phyloP scores from a whole-genome alignment of 2,113 vertebrate species.

The Paradisaea rubra region DNA sequence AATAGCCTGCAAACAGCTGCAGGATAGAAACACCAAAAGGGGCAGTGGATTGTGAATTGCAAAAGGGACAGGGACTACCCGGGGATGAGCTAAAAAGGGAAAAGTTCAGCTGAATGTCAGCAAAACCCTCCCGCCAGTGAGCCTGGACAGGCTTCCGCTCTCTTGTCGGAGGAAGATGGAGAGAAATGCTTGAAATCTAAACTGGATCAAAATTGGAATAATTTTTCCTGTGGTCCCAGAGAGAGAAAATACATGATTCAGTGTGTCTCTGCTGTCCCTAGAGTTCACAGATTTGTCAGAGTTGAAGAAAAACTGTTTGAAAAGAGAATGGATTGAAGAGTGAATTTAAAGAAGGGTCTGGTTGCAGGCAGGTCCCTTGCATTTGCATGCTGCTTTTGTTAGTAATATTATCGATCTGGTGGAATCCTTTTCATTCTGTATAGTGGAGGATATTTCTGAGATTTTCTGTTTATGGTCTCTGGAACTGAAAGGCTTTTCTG shows the following conservation, averaged over 20 bases:
- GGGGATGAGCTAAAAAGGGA: not conserved
- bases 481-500: not conserved
- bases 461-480: not conserved
- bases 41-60: not conserved
- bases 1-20: not conserved
- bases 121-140: not conserved
- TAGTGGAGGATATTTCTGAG: not conserved
- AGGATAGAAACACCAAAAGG: not conserved
- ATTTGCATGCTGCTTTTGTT: conserved; percentile 47
- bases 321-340: not conserved
- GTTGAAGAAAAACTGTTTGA: not conserved
- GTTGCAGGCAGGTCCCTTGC: not conserved
- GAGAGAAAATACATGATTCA: not conserved
- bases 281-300: not conserved
- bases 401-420: not conserved
- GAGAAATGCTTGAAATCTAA: not conserved
- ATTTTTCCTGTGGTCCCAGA: not conserved
- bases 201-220: not conserved
- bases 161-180: not conserved
- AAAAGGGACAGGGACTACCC: not conserved
- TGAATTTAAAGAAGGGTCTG: not conserved
- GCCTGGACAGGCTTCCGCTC: not conserved
- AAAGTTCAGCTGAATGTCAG: not conserved
- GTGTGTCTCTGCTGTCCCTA: not conserved
- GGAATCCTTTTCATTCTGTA: not conserved